Evolutionary conservation across 2,797 vertebrate genomes (phyloP).

Genomic region (Pangasius macronema): DNA sequence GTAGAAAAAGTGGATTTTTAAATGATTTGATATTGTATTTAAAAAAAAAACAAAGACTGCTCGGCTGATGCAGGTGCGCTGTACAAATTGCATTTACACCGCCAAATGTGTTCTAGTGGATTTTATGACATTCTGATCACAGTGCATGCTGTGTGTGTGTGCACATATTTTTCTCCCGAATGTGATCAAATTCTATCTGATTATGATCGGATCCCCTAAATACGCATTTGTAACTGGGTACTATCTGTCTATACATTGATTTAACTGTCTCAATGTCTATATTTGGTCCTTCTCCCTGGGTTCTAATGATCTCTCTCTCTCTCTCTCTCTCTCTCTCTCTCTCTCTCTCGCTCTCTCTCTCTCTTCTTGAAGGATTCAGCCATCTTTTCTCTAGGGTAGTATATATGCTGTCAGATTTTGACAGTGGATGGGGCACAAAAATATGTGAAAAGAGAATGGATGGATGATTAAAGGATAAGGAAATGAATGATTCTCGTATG

Average conservation of each 20-base stretch:
- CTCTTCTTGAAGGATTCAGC: neutral
- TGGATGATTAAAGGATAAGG: neutral
- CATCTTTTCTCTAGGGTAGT: neutral
- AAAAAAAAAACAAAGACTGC: neutral
- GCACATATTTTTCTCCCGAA: neutral
- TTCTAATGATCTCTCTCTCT: neutral
- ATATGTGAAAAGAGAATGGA: neutral
- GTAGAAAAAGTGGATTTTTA: neutral
- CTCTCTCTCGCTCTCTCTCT: neutral
- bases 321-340: neutral
- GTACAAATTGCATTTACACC: neutral
- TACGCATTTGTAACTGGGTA: neutral
- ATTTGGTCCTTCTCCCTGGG: too few species aligned
- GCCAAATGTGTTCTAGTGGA: neutral
- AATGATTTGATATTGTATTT: neutral
- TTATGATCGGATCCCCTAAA: neutral
- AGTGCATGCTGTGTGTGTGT: too few species aligned
- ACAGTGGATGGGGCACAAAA: neutral
- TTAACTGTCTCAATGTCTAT: neutral
- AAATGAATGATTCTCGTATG: neutral
- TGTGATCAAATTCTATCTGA: neutral
- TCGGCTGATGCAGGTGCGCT: neutral
- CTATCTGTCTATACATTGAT: neutral
- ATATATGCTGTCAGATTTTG: neutral
- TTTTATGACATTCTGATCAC: neutral